Base-by-base conservation (phyloP, 2,888 invertebrate species). In the Oscheius sp. region DNA sequence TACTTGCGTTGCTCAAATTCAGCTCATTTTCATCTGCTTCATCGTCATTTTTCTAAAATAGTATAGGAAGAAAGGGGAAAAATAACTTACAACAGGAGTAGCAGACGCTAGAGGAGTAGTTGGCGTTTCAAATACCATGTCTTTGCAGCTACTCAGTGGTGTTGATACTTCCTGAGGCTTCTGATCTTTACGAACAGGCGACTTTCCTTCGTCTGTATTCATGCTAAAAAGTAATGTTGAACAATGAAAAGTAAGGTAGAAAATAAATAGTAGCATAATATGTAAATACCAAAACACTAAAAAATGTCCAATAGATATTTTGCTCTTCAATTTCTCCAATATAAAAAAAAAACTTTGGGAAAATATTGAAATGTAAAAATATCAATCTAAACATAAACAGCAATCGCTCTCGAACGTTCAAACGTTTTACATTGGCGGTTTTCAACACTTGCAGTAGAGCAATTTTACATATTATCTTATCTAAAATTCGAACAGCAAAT, bases 11-110 rank as follows among this genome's bases (percentile, higher is more conserved):
- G 33, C 59, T 57, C 17, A 33, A 20, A 32, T 67, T 45, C 20
- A n/a, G 17, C 38, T 41, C 49, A 47, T 59, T 67, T 38, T 67
- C 67, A 17, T 62, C 62, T 30, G 28, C 44, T 8, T 59, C 59
- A 44, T 59, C 54, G n/a, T 54, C 32, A 20, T 9, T 54, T 36
- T 54, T 14, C 24, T 30, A 54, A 54, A 54, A 12, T 1, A 20
- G 20, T 32, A 12, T 17, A 33, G 6, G 12, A 54, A 22, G 17
- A 33, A 20, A 54, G 24, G 24, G 14, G 6, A 49, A 20, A 45
- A 45, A 14, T 17, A 4, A 9, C 49, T 17, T 54, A 54, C 41
- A 44, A 17, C 26, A 12, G 41, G 44, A 20, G 59, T 59, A n/a
- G 30, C 30, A 12, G 59, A 44, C 6, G 59, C 28, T 9, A 26